Evolutionary conservation across 2,888 invertebrate genomes (phyloP), one percentile per base, ranked within the genome.

Genomic region (Volucella inflata): DNA sequence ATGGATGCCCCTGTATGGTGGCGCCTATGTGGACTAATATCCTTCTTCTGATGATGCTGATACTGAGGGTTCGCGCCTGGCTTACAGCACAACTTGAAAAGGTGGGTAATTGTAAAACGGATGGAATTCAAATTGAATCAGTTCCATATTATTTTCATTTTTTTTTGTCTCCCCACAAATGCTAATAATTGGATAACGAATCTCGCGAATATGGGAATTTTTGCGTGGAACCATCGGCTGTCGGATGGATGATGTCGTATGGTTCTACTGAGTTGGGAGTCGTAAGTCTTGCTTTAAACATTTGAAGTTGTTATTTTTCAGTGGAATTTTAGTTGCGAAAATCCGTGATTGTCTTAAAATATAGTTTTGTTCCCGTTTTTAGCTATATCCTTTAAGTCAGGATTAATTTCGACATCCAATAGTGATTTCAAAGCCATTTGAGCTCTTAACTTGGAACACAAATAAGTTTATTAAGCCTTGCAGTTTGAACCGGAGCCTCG

Each of bases 101-200:
- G 91, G 91, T 91, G 91, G 90, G 91, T 91, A 91, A 91, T 91
- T 91, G 91, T 90, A 91, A 91, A 91, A 64, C 67, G 81, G 76
- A 72, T 76, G 85, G 59, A 57, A 71, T 75, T 80, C 75, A 80
- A 84, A 80, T 85, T 85, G 76, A 76, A 85, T 81, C 85, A 77
- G 81, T 77, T 81, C 81, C 85, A 68, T 67, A 80, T 76, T 75
- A 70, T 85, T 85, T 72, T 62, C 1, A 14, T 30, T 68, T 65
- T 74, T 76, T 67, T 62, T 59, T 71, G n/a, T 65, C 40, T 67
- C 48, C 42, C 30, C 14, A 65, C 62, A 68, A 74, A 77, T 11
- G 72, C 44, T 60, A 48, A 78, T 89, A 88, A 89, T 89, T 89
- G 88, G 88, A 88, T 89, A 88, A 89, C 88, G 88, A 88, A 88